Evolutionary conservation across 2,888 invertebrate genomes (phyloP).

Genomic region (Platycnemis pennipes): DNA sequence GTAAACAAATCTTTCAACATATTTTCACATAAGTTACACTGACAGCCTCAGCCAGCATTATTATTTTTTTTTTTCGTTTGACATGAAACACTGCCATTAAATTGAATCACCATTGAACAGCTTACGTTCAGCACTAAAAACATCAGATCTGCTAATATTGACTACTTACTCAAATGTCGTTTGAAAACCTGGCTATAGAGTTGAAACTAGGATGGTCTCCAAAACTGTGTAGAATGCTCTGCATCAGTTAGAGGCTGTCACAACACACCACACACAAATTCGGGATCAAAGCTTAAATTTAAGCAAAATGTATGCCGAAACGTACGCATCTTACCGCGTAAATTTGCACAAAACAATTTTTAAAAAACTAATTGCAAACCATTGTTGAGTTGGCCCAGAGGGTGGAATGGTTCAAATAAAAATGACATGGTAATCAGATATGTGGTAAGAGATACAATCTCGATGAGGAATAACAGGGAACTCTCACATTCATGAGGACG

Average conservation of each 20-base stretch:
- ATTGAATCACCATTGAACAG: constrained; percentile 11
- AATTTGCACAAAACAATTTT: neutral
- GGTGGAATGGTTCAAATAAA: neutral
- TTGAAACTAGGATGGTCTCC: constrained; percentile 17
- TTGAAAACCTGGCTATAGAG: constrained; percentile 2
- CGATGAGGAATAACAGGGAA: constrained; percentile 30
- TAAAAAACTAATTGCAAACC: neutral
- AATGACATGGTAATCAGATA: constrained; percentile 32
- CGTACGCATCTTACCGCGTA: neutral
- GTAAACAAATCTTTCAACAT: constrained; percentile 15
- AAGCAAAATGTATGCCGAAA: constrained; percentile 40
- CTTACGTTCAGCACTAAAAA: constrained; percentile 27
- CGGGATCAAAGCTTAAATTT: constrained; percentile 25
- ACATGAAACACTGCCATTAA: neutral
- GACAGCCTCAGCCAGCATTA: constrained; percentile 1
- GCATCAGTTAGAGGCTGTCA: constrained; percentile 23
- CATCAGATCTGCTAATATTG: constrained; percentile 31
- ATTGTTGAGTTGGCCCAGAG: neutral
- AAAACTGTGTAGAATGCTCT: constrained; percentile 1
- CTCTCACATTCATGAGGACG: constrained; percentile 58
- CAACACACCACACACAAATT: constrained; percentile 29
- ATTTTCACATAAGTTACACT: constrained; percentile 9
- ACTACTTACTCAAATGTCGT: constrained; percentile 25
- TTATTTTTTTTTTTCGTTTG: neutral
- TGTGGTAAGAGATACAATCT: constrained; percentile 53